A percentile compares a stretch with the other conserved stretches of the same genome.
These are phyloP conservation scores for Solenopsis fugax DNA, from an alignment of 1,140 invertebrate species.

Conservation along the genomic window DNA sequence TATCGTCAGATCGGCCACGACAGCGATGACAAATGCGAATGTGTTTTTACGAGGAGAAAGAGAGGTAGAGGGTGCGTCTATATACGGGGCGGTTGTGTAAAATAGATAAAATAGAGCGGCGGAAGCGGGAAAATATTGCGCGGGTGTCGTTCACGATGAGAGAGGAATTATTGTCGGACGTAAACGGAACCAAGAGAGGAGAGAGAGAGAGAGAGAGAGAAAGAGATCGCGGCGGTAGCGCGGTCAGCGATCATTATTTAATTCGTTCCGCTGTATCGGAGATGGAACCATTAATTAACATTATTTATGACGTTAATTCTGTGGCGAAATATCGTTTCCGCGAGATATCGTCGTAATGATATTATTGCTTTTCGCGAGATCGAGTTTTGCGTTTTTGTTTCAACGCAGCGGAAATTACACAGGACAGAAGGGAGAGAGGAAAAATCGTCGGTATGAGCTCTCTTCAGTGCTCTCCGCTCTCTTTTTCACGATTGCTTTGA, in stretches of 20 bases:
- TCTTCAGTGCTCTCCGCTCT: background rate
- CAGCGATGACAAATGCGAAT: constrained; percentile 60
- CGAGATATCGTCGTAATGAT: constrained; percentile 39
- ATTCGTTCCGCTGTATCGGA: constrained; percentile 54
- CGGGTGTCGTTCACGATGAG: constrained; percentile 25
- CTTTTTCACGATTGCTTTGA: constrained; percentile 14
- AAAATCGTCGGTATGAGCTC: constrained; percentile 6
- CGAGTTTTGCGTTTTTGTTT: constrained; percentile 33
- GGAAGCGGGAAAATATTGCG: constrained; percentile 58
- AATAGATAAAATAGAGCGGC: constrained; percentile 57
- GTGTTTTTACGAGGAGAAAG: constrained; percentile 13
- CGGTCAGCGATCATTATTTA: constrained; percentile 55
- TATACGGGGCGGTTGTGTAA: constrained; percentile 25
- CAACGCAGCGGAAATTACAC: constrained; percentile 3
- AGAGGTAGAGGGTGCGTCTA: background rate
- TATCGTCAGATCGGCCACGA: constrained; percentile 47
- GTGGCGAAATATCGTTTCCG: constrained; percentile 39
- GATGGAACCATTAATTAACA: constrained; percentile 59
- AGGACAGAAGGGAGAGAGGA: background rate
- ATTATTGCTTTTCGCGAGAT: constrained; percentile 43
- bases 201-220: constrained; percentile 22
- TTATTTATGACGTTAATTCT: constrained; percentile 64
- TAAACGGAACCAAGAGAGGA: constrained; percentile 40
- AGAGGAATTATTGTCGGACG: constrained; percentile 43
- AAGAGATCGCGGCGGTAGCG: constrained; percentile 4